phyloP scores from a whole-genome alignment of 2,888 invertebrate genomes.

The Calliscelio sp. region DNA sequence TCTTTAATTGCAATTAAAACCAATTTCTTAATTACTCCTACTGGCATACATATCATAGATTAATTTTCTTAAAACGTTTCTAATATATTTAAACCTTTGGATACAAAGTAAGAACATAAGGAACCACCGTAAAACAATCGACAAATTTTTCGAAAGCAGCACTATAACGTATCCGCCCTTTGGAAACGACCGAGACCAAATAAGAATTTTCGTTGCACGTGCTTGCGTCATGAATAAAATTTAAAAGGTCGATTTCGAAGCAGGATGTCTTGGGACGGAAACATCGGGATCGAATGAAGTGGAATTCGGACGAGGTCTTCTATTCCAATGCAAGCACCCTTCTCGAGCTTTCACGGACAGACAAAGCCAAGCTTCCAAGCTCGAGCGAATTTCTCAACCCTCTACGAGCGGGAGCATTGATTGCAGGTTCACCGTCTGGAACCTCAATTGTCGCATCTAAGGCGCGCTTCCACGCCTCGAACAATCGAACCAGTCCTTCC shows the following conservation, averaged over 20 bases:
- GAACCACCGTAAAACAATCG: slow-evolving; percentile 2
- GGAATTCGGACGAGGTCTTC: slow-evolving; percentile 72
- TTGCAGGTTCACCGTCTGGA: slow-evolving; percentile 84
- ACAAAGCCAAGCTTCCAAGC: slow-evolving; percentile 81
- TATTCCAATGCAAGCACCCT: slow-evolving; percentile 75
- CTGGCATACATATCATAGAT: too few species aligned
- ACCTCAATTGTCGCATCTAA: slow-evolving; percentile 85
- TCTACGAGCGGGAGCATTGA: slow-evolving; percentile 81
- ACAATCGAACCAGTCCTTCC: slow-evolving; percentile 79
- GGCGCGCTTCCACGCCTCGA: slow-evolving; percentile 84
- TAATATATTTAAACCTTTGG: too few species aligned
- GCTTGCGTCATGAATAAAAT: slow-evolving; percentile 64
- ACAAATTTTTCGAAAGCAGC: slow-evolving; percentile 3
- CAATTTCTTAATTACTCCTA: too few species aligned
- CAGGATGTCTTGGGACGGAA: slow-evolving; percentile 72
- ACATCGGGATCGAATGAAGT: slow-evolving; percentile 72
- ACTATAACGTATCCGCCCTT: background rate
- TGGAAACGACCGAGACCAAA: slow-evolving; percentile 7
- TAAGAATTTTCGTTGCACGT: slow-evolving; percentile 52
- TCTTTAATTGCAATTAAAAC: too few species aligned
- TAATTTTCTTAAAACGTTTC: too few species aligned
- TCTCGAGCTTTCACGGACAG: slow-evolving; percentile 82
- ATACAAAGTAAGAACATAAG: too few species aligned
- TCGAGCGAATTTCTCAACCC: slow-evolving; percentile 74
- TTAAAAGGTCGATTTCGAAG: slow-evolving; percentile 70